Conservation (phyloP, 2,797 vertebrate species). For the Acanthurus leucopareius region DNA sequence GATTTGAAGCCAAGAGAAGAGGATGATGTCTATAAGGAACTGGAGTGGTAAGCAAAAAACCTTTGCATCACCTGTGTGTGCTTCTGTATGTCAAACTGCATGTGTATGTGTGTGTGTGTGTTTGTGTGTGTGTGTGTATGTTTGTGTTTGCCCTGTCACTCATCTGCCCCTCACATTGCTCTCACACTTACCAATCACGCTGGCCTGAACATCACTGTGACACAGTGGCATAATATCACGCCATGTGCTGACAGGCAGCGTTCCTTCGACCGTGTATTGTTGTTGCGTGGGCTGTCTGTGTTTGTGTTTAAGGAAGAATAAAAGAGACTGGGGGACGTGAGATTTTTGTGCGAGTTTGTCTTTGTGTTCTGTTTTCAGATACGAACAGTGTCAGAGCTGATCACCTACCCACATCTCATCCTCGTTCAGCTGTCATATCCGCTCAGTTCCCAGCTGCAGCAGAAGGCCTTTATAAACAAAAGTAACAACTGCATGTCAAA, state of each 20-base stretch:
- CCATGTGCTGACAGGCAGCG: constrained; percentile 66
- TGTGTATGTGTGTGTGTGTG: constrained; percentile 23
- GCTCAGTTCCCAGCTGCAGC: constrained; percentile 58
- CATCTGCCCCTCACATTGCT: constrained; percentile 64
- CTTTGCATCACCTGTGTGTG: constrained; percentile 66
- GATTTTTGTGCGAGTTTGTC: constrained; percentile 67
- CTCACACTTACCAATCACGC: constrained; percentile 69
- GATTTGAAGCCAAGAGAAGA: constrained; percentile 86
- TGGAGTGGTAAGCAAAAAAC: constrained; percentile 82
- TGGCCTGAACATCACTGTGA: constrained; percentile 74
- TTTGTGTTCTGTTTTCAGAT: constrained; percentile 82
- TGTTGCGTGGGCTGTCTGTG: constrained; percentile 67
- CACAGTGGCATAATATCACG: constrained; percentile 68
- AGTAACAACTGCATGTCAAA: constrained; percentile 61
- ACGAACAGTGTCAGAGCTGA: constrained; percentile 79
- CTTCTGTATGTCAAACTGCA: constrained; percentile 33
- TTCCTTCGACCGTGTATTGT: constrained; percentile 63
- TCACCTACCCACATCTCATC: constrained; percentile 76
- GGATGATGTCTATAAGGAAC: constrained; percentile 86
- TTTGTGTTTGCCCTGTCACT: constrained; percentile 54
- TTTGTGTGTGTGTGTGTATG: not conserved
- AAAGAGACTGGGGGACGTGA: constrained; percentile 63
- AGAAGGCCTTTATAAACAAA: constrained; percentile 67
- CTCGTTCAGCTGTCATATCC: constrained; percentile 74
- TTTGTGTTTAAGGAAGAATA: constrained; percentile 71